Evolutionary conservation across 1,140 invertebrate genomes (phyloP), one percentile per base, ranked within the genome.

Genomic region (Bradynema listronoti): DNA sequence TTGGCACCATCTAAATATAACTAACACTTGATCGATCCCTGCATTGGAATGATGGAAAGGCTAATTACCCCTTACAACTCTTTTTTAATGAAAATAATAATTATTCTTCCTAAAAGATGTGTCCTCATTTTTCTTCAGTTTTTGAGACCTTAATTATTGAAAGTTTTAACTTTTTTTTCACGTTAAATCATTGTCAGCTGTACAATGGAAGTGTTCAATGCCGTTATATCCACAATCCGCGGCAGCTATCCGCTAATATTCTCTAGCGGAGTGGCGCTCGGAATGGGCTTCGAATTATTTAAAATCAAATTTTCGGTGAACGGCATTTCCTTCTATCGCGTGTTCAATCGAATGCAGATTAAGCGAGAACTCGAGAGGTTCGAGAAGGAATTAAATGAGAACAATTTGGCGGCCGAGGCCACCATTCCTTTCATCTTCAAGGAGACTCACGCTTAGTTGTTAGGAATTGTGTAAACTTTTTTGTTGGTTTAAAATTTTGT

Each of bases 301-400:
- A 77, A 78, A 56, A 78, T 78, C 49, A 45, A 76, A 41, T 78
- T 78, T 36, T 60, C 67, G 42, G 42, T 69, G 32, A 65, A 61
- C 27, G 71, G 71, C 29, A 57, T 73, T 27, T 53, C 49, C 42
- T 76, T 73, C 58, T 76, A 76, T 55, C 60, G 50, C 36, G 62
- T 66, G 3, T 77, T 71, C 46, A 65, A 77, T 42, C 63, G 71
- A 50, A 62, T 63, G 14, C 69, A 78, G 50, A 33, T 76, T 16
- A 29, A 59, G 34, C 60, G 59, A 43, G 72, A 78, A 51, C 57
- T 75, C 7, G 56, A 63, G 27, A 45, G 65, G 22, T 75, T 70
- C 51, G 73, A 75, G 50, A 25, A 49, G 7, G 16, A 16, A 25
- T 57, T 57, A 33, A 9, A 29, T 4, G 29, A 57, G 19, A 41